A percentile compares a stretch with the other conserved stretches of the same genome.
These are phyloP conservation scores for Cyprinodon variegatus DNA, from an alignment of 2,113 vertebrate species.

Conservation along the genomic window DNA sequence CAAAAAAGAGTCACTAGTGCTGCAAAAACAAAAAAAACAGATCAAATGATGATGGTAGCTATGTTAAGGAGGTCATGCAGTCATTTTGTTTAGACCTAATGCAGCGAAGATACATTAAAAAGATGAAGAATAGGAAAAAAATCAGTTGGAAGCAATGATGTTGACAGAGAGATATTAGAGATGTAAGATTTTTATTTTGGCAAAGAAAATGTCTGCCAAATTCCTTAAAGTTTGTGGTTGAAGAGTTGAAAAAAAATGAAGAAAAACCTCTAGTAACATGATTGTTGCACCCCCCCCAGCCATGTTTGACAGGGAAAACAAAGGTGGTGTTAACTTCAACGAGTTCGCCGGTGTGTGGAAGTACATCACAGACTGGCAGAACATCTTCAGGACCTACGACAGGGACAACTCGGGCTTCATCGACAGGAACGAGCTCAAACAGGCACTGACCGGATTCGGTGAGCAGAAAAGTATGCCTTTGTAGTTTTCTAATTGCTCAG, in stretches of 20 bases:
- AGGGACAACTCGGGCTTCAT: constrained; percentile 98
- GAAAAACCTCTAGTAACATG: not conserved
- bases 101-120: no score
- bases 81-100: no score
- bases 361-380: constrained; percentile 98
- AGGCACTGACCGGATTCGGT: constrained; percentile 98
- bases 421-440: constrained; percentile 96
- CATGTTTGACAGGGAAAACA: constrained; percentile 98
- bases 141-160: no score
- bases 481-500: constrained; percentile 9
- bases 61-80: no score
- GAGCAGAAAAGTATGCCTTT: constrained; percentile 75
- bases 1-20: no score
- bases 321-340: constrained; percentile 96
- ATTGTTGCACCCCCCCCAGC: constrained; percentile 72
- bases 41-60: no score
- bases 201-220: no score
- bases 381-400: constrained; percentile 97
- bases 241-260: not conserved
- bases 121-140: no score
- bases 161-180: no score
- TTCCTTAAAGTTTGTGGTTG: not conserved
- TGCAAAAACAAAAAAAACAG: no score
- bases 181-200: no score
- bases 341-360: constrained; percentile 99